Percentiles rank a stretch among this genome's conserved stretches.
Conservation (phyloP, 2,888 invertebrate species). For the Crematogaster levior region DNA sequence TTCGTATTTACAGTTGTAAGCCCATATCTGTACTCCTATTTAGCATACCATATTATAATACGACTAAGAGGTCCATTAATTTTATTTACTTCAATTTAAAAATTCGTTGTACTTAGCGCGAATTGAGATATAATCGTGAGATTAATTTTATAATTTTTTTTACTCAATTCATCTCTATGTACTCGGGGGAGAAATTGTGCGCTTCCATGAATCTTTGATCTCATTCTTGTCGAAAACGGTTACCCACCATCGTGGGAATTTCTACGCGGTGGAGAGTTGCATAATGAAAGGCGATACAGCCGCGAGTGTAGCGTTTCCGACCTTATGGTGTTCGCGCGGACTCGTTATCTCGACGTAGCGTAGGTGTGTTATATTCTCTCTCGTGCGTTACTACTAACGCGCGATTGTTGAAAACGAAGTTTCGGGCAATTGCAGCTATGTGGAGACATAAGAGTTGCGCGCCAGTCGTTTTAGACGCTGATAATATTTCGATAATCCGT, state of each 20-base stretch:
- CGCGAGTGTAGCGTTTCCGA: slow-evolving; percentile 9
- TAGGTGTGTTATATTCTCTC: background rate
- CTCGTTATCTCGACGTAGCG: slow-evolving; percentile 39
- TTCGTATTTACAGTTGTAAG: slow-evolving; percentile 15
- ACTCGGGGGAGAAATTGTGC: background rate
- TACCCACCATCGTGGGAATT: slow-evolving; percentile 36
- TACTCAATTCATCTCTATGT: background rate
- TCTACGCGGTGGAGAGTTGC: slow-evolving; percentile 22
- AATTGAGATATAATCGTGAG: background rate
- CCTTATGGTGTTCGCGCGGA: slow-evolving; percentile 14
- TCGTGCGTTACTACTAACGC: background rate
- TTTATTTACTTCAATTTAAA: background rate
- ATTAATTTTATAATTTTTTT: slow-evolving; percentile 3
- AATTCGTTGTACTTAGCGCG: background rate
- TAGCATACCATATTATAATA: background rate
- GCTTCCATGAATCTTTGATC: slow-evolving; percentile 28
- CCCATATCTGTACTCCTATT: background rate
- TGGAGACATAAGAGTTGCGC: background rate
- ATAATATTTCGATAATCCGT: slow-evolving; percentile 31
- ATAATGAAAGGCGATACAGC: slow-evolving; percentile 45
- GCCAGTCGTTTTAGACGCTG: background rate
- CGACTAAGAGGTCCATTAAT: background rate
- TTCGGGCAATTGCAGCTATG: slow-evolving; percentile 9
- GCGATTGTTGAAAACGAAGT: slow-evolving; percentile 30
- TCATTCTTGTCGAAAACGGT: slow-evolving; percentile 17